Evolutionary conservation across 1,140 invertebrate species (phyloP), one percentile per base, ranked within the genome.

Genomic region (Drosophila aff.): DNA sequence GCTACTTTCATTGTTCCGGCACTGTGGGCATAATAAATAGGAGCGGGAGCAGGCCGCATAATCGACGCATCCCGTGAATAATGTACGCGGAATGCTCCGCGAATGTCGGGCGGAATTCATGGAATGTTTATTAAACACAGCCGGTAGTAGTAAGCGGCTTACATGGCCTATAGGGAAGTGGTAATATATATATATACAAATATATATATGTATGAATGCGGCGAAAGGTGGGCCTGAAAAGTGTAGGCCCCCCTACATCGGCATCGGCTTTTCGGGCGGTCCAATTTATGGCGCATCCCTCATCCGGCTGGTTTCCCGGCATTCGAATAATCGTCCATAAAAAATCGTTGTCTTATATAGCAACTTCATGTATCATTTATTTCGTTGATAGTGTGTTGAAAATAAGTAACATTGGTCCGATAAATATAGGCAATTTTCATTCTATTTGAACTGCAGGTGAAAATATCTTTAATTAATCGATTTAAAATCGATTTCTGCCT

Each of bases 41-140:
- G 43, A 40, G 40, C 40, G 46, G 46, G 16, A 26, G 26, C 60
- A 65, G 13, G 63, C 31, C 67, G 47, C 67, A 72, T 73, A 73
- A 73, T 73, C 69, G 67, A 33, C 52, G 55, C 66, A 50, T 31
- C 38, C 52, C 10, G 7, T 72, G 69, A 73, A 72, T 73, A 60
- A 60, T 71, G 67, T 26, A 73, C 21, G 31, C 58, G 36, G 49
- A 41, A 49, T 44, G 38, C 31, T 40, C 60, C 33, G 53, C 55
- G 44, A 59, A 69, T 57, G 43, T 26, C 28, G 11, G 23, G 10
- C 44, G 44, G 52, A 52, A 75, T 75, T 66, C 58, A 62, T 50
- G 72, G 62, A 82, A 71, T 82, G 76, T 82, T 60, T 63, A 82
- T 82, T 67, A 82, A 64, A 31, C 53, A 72, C 52, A 18, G 55